Evolutionary conservation across 2,797 vertebrate genomes (phyloP), one percentile per base, ranked within the genome.

Genomic region (Amblyraja radiata): DNA sequence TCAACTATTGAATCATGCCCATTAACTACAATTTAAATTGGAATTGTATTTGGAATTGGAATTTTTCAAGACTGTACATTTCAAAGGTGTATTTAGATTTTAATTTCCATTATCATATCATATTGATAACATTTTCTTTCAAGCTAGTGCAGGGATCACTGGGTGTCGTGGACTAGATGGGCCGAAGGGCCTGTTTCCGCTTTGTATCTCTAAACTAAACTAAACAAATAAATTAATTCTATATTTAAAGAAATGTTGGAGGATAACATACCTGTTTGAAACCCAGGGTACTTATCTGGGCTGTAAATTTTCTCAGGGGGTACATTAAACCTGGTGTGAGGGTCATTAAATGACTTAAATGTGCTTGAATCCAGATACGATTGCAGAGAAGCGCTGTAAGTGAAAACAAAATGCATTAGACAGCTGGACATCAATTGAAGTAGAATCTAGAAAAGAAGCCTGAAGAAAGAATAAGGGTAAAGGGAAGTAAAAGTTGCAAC

Each of bases 261-360:
- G 39, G 13, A 76, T 39, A n/a, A 76, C 90, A 28, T 96, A 97
- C 97, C 96, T 97, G 96, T 95, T 93, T 94, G 95, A 93, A 93
- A 94, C 93, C 96, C 94, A 93, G 94, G 94, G 93, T 95, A 94
- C 28, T 90, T 95, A 83, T 96, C 95, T 9, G 97, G 97, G 14
- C 94, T 96, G 93, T 96, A 97, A 94, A 95, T 97, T 58, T 95
- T 93, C 8, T 94, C 93, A n/a, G 94, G 93, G 63, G 95, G 14
- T n/a, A 76, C 90, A 28, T 2, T 6, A 76, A 92, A 92, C 18
- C 90, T 92, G 71, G 90, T 92, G 36, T 92, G 90, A 76, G 90
- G 90, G 90, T 92, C 90, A 54, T 92, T 92, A n/a, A 92, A 92
- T 23, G 73, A 71, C 39, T 11, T 63, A 90, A 36, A 8, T 18